Evolutionary conservation across 2,797 vertebrate genomes (phyloP).

Genomic region (Botia kubotai): DNA sequence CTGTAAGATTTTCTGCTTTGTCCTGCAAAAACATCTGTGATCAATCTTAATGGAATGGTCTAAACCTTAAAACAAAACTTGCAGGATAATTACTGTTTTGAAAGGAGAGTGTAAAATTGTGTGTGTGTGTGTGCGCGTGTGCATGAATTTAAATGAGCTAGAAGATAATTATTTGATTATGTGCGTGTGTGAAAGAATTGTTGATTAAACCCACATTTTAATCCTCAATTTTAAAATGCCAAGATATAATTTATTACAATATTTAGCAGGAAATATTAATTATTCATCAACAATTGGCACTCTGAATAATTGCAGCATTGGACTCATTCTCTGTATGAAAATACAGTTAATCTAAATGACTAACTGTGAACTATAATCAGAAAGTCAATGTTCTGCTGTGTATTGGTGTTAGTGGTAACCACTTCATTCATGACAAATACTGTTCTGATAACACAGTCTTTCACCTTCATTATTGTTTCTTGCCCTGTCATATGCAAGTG

Average conservation of each 20-base stretch:
- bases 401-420: too few species aligned
- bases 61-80: constrained; percentile 25
- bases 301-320: constrained; percentile 7
- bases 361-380: background rate
- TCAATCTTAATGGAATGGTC: background rate
- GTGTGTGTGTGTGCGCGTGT: background rate
- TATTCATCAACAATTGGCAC: background rate
- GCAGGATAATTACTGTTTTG: background rate
- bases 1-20: constrained; percentile 6
- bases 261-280: too few species aligned
- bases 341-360: background rate
- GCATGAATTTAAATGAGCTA: background rate
- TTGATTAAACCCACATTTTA: background rate
- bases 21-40: background rate
- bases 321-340: background rate
- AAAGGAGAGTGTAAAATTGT: background rate
- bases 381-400: too few species aligned
- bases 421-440: too few species aligned
- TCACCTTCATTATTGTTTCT: too few species aligned
- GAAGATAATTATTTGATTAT: background rate
- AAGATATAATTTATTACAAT: background rate
- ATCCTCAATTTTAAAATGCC: background rate
- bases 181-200: constrained; percentile 15
- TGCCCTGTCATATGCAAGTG: too few species aligned
- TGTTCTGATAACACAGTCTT: too few species aligned